Conservation (phyloP, 2,888 invertebrate species). For the Drosophila ezoana region DNA sequence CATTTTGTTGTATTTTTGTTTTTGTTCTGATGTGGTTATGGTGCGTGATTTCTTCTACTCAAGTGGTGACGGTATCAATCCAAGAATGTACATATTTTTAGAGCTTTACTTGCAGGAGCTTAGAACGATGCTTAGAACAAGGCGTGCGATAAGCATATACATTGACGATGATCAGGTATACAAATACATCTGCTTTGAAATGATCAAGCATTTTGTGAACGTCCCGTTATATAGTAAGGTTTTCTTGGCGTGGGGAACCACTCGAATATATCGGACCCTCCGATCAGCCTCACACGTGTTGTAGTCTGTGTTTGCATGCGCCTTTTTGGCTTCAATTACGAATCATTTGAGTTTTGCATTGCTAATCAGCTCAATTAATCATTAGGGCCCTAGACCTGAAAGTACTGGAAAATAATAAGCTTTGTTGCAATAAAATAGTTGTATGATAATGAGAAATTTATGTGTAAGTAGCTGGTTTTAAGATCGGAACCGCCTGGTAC, state of each 20-base stretch:
- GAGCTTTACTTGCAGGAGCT: conserved; percentile 34
- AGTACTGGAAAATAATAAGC: conserved; percentile 1
- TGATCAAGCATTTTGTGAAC: conserved; percentile 25
- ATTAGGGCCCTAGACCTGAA: conserved; percentile 1
- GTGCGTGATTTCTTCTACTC: conserved; percentile 5
- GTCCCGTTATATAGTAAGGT: conserved; percentile 26
- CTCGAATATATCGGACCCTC: conserved; percentile 1
- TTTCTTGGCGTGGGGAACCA: conserved; percentile 10
- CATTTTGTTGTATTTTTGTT: background rate
- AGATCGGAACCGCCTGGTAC: conserved; percentile 18
- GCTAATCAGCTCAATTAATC: conserved; percentile 20
- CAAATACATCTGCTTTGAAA: conserved; percentile 1
- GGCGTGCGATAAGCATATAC: conserved; percentile 61
- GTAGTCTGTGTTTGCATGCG: conserved; percentile 2
- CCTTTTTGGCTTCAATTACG: conserved; percentile 2
- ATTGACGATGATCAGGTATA: conserved; percentile 69
- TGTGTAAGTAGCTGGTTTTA: conserved; percentile 1
- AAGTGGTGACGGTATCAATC: conserved; percentile 25
- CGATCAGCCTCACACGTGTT: conserved; percentile 12
- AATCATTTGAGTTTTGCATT: conserved; percentile 31
- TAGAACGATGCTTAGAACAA: conserved; percentile 57
- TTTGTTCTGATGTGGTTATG: conserved; percentile 22
- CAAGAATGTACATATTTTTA: conserved; percentile 12
- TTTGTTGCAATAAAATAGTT: background rate
- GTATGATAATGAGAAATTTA: conserved; percentile 21